Evolutionary conservation across 2,888 invertebrate genomes (phyloP).

Genomic region (Cybosia mesomella): DNA sequence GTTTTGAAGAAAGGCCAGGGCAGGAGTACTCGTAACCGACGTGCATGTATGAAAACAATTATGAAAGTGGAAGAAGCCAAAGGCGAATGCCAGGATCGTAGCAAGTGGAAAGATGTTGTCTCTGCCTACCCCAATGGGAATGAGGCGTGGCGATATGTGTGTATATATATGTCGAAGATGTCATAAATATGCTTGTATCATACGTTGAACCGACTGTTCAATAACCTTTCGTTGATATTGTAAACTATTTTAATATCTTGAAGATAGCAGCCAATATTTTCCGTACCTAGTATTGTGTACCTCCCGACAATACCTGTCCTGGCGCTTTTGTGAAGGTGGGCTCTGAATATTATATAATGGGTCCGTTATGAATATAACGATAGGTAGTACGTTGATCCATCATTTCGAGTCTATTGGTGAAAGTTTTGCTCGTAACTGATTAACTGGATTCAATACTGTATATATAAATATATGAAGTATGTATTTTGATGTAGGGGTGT

Average conservation of each 20-base stretch:
- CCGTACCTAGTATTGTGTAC: constrained; percentile 14
- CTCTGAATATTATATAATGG: not conserved
- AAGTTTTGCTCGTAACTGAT: not conserved
- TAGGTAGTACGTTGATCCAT: not conserved
- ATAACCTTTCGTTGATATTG: constrained; percentile 18
- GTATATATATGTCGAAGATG: too few relatives aligned
- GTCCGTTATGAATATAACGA: not conserved
- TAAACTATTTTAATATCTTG: constrained; percentile 20
- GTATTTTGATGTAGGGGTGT: too few relatives aligned
- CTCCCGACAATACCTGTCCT: constrained; percentile 12
- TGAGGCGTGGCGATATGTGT: too few relatives aligned
- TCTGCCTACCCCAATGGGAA: too few relatives aligned
- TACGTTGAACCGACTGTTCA: too few relatives aligned
- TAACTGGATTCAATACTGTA: not conserved
- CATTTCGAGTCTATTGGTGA: not conserved
- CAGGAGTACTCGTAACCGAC: too few relatives aligned
- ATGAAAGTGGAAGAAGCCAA: too few relatives aligned
- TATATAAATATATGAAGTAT: too few relatives aligned
- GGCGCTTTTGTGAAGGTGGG: not conserved
- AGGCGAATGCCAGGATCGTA: too few relatives aligned
- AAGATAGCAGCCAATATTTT: constrained; percentile 2
- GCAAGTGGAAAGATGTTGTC: too few relatives aligned
- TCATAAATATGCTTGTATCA: not conserved
- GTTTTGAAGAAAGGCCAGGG: too few relatives aligned
- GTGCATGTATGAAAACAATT: too few relatives aligned